Percentiles rank a stretch among this genome's conserved stretches.
These are phyloP conservation scores for Pomatostomus ruficeps DNA, from an alignment of 2,113 vertebrate genomes.

Conservation along the genomic window DNA sequence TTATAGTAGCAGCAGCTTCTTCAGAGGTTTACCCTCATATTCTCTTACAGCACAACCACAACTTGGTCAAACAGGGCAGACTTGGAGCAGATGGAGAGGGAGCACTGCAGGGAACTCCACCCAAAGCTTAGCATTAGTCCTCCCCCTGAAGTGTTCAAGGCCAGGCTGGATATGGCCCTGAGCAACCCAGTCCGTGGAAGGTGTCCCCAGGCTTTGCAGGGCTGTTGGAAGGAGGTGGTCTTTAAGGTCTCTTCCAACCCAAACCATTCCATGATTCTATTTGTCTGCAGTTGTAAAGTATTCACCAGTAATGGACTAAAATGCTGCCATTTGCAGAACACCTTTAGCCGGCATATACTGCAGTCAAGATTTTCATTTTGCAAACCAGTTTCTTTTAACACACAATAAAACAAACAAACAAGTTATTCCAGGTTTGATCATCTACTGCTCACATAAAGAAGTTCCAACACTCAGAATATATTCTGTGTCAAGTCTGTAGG, in stretches of 20 bases:
- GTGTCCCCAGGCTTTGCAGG: not conserved
- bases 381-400: not conserved
- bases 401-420: not conserved
- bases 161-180: not conserved
- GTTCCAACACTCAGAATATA: not conserved
- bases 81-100: not conserved
- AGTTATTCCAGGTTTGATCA: not conserved
- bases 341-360: not conserved
- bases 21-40: not conserved
- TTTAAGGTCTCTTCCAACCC: not conserved
- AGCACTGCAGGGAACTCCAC: not conserved
- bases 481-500: not conserved
- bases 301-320: not conserved
- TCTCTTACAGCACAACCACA: fast-evolving
- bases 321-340: fast-evolving
- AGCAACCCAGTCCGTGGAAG: not conserved
- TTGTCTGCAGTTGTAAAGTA: fast-evolving
- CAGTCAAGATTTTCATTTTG: not conserved
- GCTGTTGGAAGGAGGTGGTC: not conserved
- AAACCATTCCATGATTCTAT: not conserved
- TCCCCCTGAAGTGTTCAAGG: not conserved
- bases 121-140: not conserved
- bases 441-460: fast-evolving
- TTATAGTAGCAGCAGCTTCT: not conserved
- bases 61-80: not conserved